Evolutionary conservation across 92 coral and sea anemone genomes (phyloP).

Genomic region (Chrysogorgia sp.): DNA sequence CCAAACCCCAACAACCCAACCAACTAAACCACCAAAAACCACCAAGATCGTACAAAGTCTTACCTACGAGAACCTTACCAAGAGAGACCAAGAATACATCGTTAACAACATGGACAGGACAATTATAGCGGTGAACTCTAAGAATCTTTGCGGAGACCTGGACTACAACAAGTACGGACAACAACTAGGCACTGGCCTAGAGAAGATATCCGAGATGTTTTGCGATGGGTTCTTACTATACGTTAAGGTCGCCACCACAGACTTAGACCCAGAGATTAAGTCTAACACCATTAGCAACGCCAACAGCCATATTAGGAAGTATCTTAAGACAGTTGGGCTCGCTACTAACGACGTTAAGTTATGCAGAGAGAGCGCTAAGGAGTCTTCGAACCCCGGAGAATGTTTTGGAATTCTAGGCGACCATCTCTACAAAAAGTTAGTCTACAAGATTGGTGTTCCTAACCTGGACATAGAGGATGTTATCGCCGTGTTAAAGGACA

Average conservation of each 20-base stretch:
- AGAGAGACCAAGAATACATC: too few species aligned
- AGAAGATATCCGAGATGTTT: slow-evolving; percentile 50
- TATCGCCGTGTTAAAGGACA: neutral
- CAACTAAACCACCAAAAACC: too few species aligned
- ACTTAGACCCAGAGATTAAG: neutral
- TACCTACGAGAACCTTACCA: too few species aligned
- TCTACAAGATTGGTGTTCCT: neutral
- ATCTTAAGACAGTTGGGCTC: neutral
- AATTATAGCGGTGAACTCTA: neutral
- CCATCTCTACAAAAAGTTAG: neutral
- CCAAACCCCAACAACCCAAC: too few species aligned
- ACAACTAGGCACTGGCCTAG: slow-evolving; percentile 18
- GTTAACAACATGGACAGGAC: neutral
- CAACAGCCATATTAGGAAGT: neutral
- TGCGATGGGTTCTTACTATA: neutral
- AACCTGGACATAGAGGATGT: neutral
- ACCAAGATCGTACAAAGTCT: too few species aligned
- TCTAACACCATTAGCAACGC: neutral
- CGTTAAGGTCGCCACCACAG: neutral
- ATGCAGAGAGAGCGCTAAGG: neutral
- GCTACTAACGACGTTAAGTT: neutral
- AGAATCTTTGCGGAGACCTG: neutral
- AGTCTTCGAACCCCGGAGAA: too few species aligned
- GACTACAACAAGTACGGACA: neutral
- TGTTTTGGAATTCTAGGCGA: neutral